Conservation (phyloP, 2,888 invertebrate species). For the Chrysolina oricalcia region DNA sequence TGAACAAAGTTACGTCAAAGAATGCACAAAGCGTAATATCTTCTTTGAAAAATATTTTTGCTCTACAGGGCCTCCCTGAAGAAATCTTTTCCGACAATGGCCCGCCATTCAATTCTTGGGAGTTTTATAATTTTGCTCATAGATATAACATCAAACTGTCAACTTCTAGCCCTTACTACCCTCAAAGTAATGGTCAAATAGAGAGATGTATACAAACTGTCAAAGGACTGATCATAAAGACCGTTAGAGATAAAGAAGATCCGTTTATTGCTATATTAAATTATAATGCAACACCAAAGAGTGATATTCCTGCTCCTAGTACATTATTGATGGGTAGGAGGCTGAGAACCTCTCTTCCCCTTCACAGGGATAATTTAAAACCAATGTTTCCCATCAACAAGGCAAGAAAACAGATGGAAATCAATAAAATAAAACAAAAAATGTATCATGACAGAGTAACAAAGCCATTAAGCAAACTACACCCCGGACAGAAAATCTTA, state of each 20-base stretch:
- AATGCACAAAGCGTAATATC: no score
- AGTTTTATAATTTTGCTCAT: constrained; percentile 2
- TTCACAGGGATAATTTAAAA: no score
- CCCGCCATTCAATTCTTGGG: neutral
- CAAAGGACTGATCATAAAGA: constrained; percentile 7
- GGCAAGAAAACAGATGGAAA: no score
- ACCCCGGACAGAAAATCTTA: no score
- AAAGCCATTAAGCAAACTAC: no score
- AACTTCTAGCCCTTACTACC: constrained; percentile 1
- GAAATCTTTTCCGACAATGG: constrained; percentile 1
- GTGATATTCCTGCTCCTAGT: no score
- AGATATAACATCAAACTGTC: neutral
- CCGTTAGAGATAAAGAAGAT: neutral
- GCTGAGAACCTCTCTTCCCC: no score
- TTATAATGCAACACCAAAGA: neutral
- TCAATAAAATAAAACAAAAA: no score
- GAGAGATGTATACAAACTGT: constrained; percentile 20
- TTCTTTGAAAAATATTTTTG: constrained; percentile 3
- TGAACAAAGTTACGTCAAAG: neutral
- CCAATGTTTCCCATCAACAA: no score
- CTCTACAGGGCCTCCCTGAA: neutral
- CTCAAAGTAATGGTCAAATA: neutral
- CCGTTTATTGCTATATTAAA: constrained; percentile 1
- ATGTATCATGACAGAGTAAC: no score
- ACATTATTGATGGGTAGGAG: no score